Percentiles rank a stretch among this genome's conserved stretches.
Conservation (phyloP, 2,888 invertebrate genomes). For the Notocelia uddmanniana region DNA sequence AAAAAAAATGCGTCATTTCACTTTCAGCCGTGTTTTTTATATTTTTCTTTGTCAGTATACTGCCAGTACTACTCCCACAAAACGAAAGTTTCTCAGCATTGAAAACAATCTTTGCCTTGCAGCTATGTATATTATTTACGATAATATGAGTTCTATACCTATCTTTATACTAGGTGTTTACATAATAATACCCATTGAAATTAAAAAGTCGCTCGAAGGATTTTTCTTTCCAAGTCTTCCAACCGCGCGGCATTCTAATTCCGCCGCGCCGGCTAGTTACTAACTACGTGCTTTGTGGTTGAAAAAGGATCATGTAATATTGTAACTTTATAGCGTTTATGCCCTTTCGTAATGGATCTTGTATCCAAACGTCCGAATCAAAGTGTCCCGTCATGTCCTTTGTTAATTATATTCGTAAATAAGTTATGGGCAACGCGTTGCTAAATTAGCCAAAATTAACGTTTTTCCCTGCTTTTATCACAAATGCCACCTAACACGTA, state of each 20-base stretch:
- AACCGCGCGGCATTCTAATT: background rate
- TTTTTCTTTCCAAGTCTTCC: background rate
- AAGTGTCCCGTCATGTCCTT: constrained; percentile 17
- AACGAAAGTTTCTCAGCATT: background rate
- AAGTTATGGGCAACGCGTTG: background rate
- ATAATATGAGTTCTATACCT: background rate
- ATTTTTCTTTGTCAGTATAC: no score
- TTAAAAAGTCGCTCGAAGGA: background rate
- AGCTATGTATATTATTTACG: background rate
- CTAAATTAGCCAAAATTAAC: background rate
- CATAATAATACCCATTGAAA: background rate
- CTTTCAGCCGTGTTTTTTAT: no score
- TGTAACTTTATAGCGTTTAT: background rate
- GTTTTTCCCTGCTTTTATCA: background rate
- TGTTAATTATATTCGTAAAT: constrained; percentile 8
- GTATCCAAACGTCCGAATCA: background rate
- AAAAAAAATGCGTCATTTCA: no score
- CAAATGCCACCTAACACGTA: no score
- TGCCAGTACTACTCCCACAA: no score
- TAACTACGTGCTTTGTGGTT: background rate
- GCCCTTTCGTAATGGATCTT: background rate
- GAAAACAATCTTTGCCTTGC: background rate
- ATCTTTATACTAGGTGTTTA: background rate
- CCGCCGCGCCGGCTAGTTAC: background rate
- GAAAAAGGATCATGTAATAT: background rate